These are phyloP conservation scores for Ceriagrion tenellum DNA, from an alignment of 2,888 invertebrate genomes.

Conservation along the genomic window DNA sequence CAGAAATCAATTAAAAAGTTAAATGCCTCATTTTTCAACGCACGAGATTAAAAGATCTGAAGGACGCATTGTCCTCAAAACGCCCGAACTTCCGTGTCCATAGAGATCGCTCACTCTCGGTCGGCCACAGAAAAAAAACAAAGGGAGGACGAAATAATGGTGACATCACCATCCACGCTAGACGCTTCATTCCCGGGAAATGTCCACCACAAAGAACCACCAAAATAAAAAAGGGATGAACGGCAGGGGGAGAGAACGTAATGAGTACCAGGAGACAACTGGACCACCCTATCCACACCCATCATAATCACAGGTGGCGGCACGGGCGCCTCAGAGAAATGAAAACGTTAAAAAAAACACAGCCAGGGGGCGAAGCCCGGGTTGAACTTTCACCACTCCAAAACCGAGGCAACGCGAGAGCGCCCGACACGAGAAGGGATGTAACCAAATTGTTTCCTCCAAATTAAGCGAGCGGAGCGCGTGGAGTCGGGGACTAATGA, in stretches of 20 bases:
- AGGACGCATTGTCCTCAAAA: too few species aligned
- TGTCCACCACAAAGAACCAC: neutral
- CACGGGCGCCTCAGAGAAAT: neutral
- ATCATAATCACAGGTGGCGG: neutral
- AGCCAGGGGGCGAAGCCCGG: neutral
- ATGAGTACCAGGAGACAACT: neutral
- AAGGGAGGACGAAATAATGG: neutral
- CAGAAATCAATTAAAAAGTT: too few species aligned
- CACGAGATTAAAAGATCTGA: too few species aligned
- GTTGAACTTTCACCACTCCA: neutral
- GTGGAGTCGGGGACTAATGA: neutral
- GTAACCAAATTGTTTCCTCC: constrained; percentile 2
- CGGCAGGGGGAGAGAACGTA: neutral
- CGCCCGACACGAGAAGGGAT: neutral
- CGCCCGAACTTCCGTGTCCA: too few species aligned
- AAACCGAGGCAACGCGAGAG: neutral
- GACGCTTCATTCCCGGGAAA: neutral
- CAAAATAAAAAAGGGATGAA: neutral
- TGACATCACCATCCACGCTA: neutral
- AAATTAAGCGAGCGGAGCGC: neutral
- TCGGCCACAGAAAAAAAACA: too few species aligned
- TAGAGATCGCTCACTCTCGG: too few species aligned
- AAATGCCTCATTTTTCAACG: too few species aligned
- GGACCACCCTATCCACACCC: neutral
- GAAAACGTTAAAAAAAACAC: neutral